Evolutionary conservation across 2,888 invertebrate species (phyloP).

Genomic region (Resseliella maxima): DNA sequence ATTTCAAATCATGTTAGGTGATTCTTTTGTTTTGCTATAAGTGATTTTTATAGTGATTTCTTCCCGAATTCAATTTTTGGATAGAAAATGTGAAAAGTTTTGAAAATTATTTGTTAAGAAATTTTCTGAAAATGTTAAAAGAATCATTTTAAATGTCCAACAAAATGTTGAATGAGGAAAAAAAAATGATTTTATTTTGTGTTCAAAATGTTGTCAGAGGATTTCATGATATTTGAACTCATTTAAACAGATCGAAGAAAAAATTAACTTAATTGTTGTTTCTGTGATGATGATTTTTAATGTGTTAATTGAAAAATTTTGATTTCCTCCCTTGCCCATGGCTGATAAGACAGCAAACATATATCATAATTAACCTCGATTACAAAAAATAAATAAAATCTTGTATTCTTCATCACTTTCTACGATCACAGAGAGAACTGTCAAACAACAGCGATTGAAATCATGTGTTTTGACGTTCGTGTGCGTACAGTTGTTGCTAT

Average conservation of each 20-base stretch:
- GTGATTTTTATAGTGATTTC: not conserved
- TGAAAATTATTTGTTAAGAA: no score
- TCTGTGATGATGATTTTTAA: not conserved
- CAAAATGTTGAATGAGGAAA: no score
- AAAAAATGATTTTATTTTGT: no score
- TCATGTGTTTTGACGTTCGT: slow-evolving; percentile 39
- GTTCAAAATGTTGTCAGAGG: no score
- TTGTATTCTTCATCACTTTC: not conserved
- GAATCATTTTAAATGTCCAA: not conserved
- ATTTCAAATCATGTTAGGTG: not conserved
- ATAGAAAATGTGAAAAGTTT: not conserved
- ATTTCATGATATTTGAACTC: no score
- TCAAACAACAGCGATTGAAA: slow-evolving; percentile 22
- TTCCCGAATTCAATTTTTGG: not conserved
- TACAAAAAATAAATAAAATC: not conserved
- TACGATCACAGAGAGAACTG: not conserved
- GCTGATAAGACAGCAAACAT: not conserved
- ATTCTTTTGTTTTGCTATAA: not conserved
- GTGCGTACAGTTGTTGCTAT: not conserved
- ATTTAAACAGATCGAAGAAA: no score
- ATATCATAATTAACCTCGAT: not conserved
- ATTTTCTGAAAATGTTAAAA: not conserved
- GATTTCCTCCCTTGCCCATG: not conserved
- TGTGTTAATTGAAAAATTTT: not conserved
- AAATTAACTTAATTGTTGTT: not conserved